A percentile compares a stretch with the other conserved stretches of the same genome.
These are phyloP conservation scores for Erannis defoliaria DNA, from an alignment of 2,888 invertebrate species.

Conservation along the genomic window DNA sequence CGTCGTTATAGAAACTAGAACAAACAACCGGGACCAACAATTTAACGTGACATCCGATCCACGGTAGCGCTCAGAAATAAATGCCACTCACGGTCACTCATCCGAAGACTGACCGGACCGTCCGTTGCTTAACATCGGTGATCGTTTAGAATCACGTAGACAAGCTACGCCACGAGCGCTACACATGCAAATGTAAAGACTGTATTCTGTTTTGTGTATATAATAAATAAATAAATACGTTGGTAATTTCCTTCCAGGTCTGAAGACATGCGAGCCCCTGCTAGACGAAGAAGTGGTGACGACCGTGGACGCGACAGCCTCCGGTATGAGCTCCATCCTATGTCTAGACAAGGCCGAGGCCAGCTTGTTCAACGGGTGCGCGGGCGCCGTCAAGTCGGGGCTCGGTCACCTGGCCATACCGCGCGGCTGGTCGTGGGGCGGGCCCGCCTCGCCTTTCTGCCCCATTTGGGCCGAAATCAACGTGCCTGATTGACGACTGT, in stretches of 20 bases:
- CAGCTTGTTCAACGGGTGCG: conserved; percentile 80
- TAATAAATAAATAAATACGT: too few relatives aligned
- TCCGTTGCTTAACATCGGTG: too few relatives aligned
- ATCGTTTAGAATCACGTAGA: too few relatives aligned
- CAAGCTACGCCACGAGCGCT: too few relatives aligned
- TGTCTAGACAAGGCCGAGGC: conserved; percentile 63
- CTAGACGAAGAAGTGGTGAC: conserved; percentile 69
- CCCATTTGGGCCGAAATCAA: conserved; percentile 92
- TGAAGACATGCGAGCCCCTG: conserved; percentile 68
- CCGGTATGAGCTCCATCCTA: conserved; percentile 68
- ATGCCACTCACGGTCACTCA: too few relatives aligned
- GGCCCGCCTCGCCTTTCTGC: conserved; percentile 90
- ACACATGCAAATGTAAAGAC: too few relatives aligned
- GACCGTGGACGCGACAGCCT: conserved; percentile 63
- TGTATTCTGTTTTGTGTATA: too few relatives aligned
- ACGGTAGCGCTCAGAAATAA: too few relatives aligned
- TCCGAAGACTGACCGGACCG: too few relatives aligned
- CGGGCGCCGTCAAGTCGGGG: conserved; percentile 90
- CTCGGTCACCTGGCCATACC: conserved; percentile 93
- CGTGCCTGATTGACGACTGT: conserved; percentile 76
- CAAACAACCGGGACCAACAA: too few relatives aligned
- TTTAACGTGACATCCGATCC: too few relatives aligned
- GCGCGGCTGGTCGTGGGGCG: conserved; percentile 94
- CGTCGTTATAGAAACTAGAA: too few relatives aligned
- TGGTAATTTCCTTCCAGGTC: conserved; percentile 63